These are phyloP conservation scores for Sebastes glaucus DNA, from an alignment of 2,797 vertebrate species.

Conservation along the genomic window DNA sequence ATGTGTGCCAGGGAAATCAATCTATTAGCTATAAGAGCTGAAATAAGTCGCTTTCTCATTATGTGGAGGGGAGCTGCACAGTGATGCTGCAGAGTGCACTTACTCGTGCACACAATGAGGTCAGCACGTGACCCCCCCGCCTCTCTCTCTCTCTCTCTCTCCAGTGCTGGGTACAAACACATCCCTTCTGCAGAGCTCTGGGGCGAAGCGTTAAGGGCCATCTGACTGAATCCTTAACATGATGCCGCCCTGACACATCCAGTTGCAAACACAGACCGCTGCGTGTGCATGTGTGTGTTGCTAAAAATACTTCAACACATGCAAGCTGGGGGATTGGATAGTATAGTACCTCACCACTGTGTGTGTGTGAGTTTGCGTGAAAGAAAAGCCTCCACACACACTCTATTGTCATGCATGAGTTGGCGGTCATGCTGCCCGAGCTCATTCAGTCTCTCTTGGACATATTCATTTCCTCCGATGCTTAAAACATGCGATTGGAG, in stretches of 20 bases:
- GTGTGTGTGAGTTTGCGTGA: slow-evolving; percentile 19
- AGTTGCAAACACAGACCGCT: slow-evolving; percentile 41
- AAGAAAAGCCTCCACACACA: slow-evolving; percentile 35
- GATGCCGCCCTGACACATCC: slow-evolving; percentile 65
- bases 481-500: slow-evolving; percentile 56
- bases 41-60: slow-evolving; percentile 63
- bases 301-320: slow-evolving; percentile 76
- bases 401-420: slow-evolving; percentile 61
- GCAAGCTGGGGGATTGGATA: slow-evolving; percentile 36
- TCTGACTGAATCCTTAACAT: slow-evolving; percentile 72
- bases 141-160: not conserved
- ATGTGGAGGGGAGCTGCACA: slow-evolving; percentile 44
- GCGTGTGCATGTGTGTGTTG: slow-evolving; percentile 19
- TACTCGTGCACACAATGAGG: slow-evolving; percentile 84
- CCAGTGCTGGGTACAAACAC: slow-evolving; percentile 60
- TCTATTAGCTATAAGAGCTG: slow-evolving; percentile 68
- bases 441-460: slow-evolving; percentile 52
- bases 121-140: slow-evolving; percentile 82
- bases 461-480: slow-evolving; percentile 60
- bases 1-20: slow-evolving; percentile 71
- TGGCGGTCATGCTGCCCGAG: slow-evolving; percentile 37
- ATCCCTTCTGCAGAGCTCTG: slow-evolving; percentile 74
- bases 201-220: slow-evolving; percentile 67
- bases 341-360: slow-evolving; percentile 14
- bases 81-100: slow-evolving; percentile 69